These are phyloP conservation scores for Cololabis saira DNA, from an alignment of 2,113 vertebrate species.

Conservation along the genomic window DNA sequence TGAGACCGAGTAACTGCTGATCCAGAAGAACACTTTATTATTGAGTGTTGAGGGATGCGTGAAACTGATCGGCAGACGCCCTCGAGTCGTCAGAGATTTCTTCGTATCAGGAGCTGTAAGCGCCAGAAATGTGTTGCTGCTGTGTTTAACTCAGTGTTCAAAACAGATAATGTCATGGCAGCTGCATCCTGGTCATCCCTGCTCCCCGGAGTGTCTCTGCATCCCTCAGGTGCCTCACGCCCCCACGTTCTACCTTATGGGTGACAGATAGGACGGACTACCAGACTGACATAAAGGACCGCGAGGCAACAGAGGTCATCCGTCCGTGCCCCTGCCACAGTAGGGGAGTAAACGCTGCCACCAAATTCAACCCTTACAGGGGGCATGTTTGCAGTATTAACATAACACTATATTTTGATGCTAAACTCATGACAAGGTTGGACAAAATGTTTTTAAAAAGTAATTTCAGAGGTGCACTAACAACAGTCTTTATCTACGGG, in stretches of 20 bases:
- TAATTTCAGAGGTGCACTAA: constrained; percentile 7
- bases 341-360: constrained; percentile 21
- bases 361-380: constrained; percentile 30
- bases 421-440: constrained; percentile 10
- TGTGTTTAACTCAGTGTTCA: constrained; percentile 1
- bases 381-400: constrained; percentile 20
- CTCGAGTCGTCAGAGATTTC: constrained; percentile 11
- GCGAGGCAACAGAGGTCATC: constrained; percentile 45
- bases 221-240: constrained; percentile 36
- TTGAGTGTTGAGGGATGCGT: constrained; percentile 8
- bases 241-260: constrained; percentile 14
- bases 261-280: constrained; percentile 30
- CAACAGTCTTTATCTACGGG: constrained; percentile 11
- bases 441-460: constrained; percentile 8
- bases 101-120: neutral
- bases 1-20: constrained; percentile 1
- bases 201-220: constrained; percentile 10
- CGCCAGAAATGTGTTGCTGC: constrained; percentile 10
- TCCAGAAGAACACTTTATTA: constrained; percentile 10
- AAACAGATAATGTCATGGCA: constrained; percentile 31
- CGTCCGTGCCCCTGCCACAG: constrained; percentile 1
- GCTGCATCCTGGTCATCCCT: constrained; percentile 41
- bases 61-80: constrained; percentile 32
- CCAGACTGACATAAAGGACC: constrained; percentile 36
- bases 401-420: constrained; percentile 1